phyloP scores from a whole-genome alignment of 92 coral and sea anemone genomes.

The Bergia puertoricense region DNA sequence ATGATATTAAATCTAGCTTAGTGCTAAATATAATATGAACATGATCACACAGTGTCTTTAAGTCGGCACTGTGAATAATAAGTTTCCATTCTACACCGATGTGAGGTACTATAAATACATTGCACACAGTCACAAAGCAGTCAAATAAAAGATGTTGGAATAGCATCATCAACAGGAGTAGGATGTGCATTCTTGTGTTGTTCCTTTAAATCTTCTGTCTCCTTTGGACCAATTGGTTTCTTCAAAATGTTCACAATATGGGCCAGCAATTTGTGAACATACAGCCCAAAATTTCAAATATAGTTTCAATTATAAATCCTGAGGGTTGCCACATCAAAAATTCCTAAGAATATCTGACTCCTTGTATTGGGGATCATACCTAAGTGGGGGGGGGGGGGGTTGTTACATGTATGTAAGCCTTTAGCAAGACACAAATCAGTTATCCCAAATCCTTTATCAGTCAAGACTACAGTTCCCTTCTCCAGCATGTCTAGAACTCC shows the following conservation, averaged over 20 bases:
- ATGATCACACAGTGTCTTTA: background rate
- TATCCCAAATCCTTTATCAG: slow-evolving; percentile 43
- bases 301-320: slow-evolving; percentile 44
- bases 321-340: slow-evolving; percentile 62
- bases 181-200: slow-evolving; percentile 14
- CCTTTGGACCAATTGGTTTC: background rate
- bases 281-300: slow-evolving; percentile 43
- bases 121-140: slow-evolving; percentile 1
- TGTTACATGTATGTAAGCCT: slow-evolving; percentile 42
- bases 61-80: background rate
- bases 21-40: too few species aligned
- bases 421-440: slow-evolving; percentile 38
- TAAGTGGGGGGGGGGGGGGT: slow-evolving; percentile 14
- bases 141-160: slow-evolving; percentile 1
- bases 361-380: slow-evolving; percentile 10
- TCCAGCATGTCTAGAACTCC: slow-evolving; percentile 17
- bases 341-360: slow-evolving; percentile 42
- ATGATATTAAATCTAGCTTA: too few species aligned
- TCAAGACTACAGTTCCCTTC: slow-evolving; percentile 54
- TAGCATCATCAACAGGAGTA: slow-evolving; percentile 6
- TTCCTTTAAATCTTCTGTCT: slow-evolving; percentile 7
- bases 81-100: background rate
- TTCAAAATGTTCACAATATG: slow-evolving; percentile 47
- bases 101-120: background rate
- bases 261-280: slow-evolving; percentile 39